Base-by-base conservation (phyloP, 92 coral and sea anemone species). In the Zoanthus gigantus region DNA sequence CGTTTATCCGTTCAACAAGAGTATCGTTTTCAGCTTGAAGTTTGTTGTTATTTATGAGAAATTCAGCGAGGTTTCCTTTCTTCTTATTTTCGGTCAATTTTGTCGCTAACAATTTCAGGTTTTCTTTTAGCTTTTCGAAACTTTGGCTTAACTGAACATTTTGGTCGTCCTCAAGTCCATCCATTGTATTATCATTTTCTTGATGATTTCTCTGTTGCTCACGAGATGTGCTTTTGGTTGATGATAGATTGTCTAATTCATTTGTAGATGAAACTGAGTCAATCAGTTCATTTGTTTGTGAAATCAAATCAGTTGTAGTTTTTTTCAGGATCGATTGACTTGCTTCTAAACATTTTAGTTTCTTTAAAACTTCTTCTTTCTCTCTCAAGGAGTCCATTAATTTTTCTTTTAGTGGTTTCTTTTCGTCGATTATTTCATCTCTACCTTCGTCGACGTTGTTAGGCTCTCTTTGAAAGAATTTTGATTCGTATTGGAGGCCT, bases 211-310 rank as follows among this genome's bases (percentile, higher is more conserved):
- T 75, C 15, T 72, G 79, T 32, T 65, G 78, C n/a, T 79, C 66
- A 32, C 50, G 7, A 5, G 18, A 30, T 18, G 77, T 61, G 13
- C 72, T 61, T 54, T 18, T 72, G 7, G 37, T 50, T 34, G 18
- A 45, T 8, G 12, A 30, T n/a, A 44, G 23, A 61, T 83, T 53
- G 18, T 76, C 78, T 17, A 68, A 14, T 46, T 71, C 29, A 32
- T 77, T 66, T 71, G 29, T 23, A 17, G 69, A 29, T 47, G 31
- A 31, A 45, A 69, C 68, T 37, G 15, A 44, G 77, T 78, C 91
- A 86, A 87, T 92, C 50, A 91, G 86, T 8, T 90, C 65, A 76
- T 93, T 89, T 32, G 89, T 56, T 73, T 89, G 93, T 9, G 67
- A 79, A 18, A 86, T 83, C 85, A 87, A 63, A 12, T 91, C 84